Base-by-base conservation (phyloP, 1,140 invertebrate genomes). In the Acromyrmex heyeri region DNA sequence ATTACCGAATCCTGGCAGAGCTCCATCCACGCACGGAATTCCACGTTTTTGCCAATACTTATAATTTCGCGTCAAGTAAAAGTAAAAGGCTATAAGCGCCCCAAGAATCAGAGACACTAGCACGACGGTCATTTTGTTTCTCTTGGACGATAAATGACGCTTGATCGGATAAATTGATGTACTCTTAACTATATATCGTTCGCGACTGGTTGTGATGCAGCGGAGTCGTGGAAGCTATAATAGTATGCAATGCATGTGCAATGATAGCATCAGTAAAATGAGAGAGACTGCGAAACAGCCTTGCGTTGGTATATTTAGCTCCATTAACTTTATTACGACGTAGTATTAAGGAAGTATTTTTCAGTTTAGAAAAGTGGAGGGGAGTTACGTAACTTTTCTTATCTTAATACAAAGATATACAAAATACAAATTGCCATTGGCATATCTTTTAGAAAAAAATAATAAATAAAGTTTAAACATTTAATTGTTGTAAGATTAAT, bases 1-100 rank as follows among this genome's bases (percentile, higher is more conserved):
- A 62, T 94, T 92, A 34, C 93, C 94, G 2, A 94, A 75, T 16
- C 88, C 87, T 0, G 91, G 91, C 6, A 90, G 3, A 7, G 86
- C 65, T 73, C 86, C 86, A 8, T 90, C 91, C 6, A 93, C 81
- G 65, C 93, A 93, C 55, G 93, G 93, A 0, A 96, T 92, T 14
- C 94, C 94, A 86, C 91, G 91, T 3, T 93, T 89, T 57, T 91
- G 75, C 96, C 96, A 96, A 77, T 96, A 95, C 3, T 57, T 65
- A 24, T 50, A 65, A 12, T 78, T 65, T 65, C 4, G 24, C 7
- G 27, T 50, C 69, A 8, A 87, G 16, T 65, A 78, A 50, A 50
- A 34, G 48, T 78, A 78, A 7, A 76, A 10, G 0, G 12, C 55
- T 10, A 16, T 3, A 5, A 76, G 7, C 7, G 30, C 73, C 4